Percentiles rank a stretch among this genome's conserved stretches.
phyloP scores from a whole-genome alignment of 2,113 vertebrate genomes.

The Phocoena sinus region DNA sequence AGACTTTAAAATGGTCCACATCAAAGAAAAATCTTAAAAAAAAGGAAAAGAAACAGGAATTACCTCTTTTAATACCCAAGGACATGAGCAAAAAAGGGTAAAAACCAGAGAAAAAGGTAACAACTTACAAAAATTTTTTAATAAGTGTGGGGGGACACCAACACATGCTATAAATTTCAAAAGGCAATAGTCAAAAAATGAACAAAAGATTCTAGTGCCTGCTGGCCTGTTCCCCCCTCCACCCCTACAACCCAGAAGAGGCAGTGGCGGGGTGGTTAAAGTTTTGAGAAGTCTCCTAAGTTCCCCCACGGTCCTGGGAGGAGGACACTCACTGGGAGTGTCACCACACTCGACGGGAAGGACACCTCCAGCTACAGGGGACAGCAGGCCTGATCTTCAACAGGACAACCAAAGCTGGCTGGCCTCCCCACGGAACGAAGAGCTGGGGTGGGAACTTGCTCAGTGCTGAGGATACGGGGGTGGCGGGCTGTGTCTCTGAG shows the following conservation, averaged over 20 bases:
- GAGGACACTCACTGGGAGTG: too few relatives aligned
- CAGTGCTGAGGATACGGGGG: accelerated
- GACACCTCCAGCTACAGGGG: too few relatives aligned
- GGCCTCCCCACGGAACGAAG: neutral
- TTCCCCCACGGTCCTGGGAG: accelerated
- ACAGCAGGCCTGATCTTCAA: neutral
- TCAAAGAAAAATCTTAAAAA: too few relatives aligned
- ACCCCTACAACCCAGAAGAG: neutral
- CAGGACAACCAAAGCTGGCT: accelerated
- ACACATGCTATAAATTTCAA: neutral
- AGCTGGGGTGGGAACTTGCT: neutral
- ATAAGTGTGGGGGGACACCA: too few relatives aligned
- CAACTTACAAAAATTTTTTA: neutral
- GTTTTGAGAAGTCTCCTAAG: neutral
- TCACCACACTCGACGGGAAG: accelerated
- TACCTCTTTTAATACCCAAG: neutral
- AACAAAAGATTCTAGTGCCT: neutral
- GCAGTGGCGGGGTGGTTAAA: neutral
- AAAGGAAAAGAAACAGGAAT: neutral
- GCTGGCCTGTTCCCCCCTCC: neutral
- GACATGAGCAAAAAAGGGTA: neutral
- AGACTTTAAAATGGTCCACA: too few relatives aligned
- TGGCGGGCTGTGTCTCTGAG: neutral
- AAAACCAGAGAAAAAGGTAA: neutral
- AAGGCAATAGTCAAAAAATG: neutral